Percentiles rank a stretch among this genome's conserved stretches.
Conservation (phyloP, 2,113 vertebrate genomes). For the Hippocampus abdominalis region DNA sequence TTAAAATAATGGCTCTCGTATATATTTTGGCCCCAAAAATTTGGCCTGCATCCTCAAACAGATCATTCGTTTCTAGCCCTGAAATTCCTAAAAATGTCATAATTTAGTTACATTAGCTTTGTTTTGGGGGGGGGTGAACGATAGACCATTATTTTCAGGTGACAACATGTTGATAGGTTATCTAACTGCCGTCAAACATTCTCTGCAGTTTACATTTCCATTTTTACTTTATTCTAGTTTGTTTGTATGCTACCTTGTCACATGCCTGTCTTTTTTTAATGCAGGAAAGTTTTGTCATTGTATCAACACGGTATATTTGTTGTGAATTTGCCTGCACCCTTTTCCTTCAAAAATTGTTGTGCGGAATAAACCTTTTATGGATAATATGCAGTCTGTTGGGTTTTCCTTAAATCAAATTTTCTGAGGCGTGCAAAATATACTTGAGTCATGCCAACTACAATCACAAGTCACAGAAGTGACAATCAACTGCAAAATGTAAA, state of each 20-base stretch:
- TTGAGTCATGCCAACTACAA: neutral
- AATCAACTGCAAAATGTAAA: too few species aligned
- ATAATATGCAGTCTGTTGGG: slow-evolving; percentile 21
- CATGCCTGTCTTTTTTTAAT: slow-evolving; percentile 58
- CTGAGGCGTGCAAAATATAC: neutral
- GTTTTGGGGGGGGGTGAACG: too few species aligned
- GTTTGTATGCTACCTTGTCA: slow-evolving; percentile 50
- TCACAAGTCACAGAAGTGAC: too few species aligned
- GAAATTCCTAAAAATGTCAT: too few species aligned
- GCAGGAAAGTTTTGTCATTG: slow-evolving; percentile 51
- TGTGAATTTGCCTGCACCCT: slow-evolving; percentile 30
- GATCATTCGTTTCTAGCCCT: too few species aligned
- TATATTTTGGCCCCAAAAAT: too few species aligned
- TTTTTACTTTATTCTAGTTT: slow-evolving; percentile 36
- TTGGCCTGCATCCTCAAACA: too few species aligned
- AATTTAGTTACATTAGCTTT: too few species aligned
- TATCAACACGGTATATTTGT: slow-evolving; percentile 52
- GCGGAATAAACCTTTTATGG: slow-evolving; percentile 68
- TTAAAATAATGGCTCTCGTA: too few species aligned
- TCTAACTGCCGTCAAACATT: slow-evolving; percentile 48
- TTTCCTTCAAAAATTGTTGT: slow-evolving; percentile 51
- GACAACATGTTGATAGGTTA: slow-evolving; percentile 62
- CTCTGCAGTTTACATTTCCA: slow-evolving; percentile 49
- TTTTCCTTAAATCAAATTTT: neutral
- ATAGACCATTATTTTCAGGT: too few species aligned